Conservation (phyloP, 1,140 invertebrate species). For the Diabrotica undecimpunctata region DNA sequence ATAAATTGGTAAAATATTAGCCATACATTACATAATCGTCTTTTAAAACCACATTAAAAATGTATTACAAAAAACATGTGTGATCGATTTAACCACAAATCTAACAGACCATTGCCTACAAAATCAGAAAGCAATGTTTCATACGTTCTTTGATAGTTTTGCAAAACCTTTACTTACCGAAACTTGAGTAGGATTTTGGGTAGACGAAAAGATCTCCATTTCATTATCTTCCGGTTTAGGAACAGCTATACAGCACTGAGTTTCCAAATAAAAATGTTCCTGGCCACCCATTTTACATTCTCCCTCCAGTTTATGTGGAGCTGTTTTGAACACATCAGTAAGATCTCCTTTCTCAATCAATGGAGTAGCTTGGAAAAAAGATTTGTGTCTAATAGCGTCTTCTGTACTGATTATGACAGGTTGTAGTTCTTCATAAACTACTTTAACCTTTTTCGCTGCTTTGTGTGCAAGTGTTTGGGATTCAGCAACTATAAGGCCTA, state of each 20-base stretch:
- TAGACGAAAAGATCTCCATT: slow-evolving; percentile 78
- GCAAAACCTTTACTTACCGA: slow-evolving; percentile 43
- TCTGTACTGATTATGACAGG: slow-evolving; percentile 82
- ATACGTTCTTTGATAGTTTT: too few species aligned
- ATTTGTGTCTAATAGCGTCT: slow-evolving; percentile 73
- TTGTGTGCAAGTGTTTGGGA: slow-evolving; percentile 69
- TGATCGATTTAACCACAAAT: too few species aligned
- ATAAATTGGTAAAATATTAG: too few species aligned
- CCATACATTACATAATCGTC: too few species aligned
- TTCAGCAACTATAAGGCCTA: slow-evolving; percentile 69
- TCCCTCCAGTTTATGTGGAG: slow-evolving; percentile 66
- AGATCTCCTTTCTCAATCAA: slow-evolving; percentile 61
- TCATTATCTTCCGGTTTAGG: slow-evolving; percentile 79
- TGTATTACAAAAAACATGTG: not conserved
- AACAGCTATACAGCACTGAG: slow-evolving; percentile 70
- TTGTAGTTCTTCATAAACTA: slow-evolving; percentile 70
- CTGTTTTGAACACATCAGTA: slow-evolving; percentile 57
- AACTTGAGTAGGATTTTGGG: slow-evolving; percentile 77
- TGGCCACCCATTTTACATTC: slow-evolving; percentile 82
- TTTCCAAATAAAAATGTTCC: slow-evolving; percentile 96
- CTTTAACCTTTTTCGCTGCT: slow-evolving; percentile 68
- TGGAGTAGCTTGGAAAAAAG: slow-evolving; percentile 54
- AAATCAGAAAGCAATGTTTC: too few species aligned
- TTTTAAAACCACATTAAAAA: slow-evolving; percentile 45
- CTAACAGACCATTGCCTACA: too few species aligned